Evolutionary conservation across 2,888 invertebrate genomes (phyloP).

Genomic region (Drosophila phalerata): DNA sequence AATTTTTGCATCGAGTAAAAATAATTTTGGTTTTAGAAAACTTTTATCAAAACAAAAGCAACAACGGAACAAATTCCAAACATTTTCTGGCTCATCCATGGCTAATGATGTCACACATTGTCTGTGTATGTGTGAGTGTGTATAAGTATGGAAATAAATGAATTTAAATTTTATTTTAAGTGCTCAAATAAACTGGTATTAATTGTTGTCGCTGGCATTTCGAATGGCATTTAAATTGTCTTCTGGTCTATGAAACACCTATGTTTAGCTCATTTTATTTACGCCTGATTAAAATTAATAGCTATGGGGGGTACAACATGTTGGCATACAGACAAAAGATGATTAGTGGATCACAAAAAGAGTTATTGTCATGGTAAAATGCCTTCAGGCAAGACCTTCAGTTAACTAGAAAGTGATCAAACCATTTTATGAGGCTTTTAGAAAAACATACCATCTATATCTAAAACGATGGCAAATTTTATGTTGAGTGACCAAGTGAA

Average conservation of each 20-base stretch:
- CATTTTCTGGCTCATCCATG: conserved; percentile 39
- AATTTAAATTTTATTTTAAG: conserved; percentile 72
- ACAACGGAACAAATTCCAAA: conserved; percentile 48
- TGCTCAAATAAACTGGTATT: conserved; percentile 71
- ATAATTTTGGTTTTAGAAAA: conserved; percentile 47
- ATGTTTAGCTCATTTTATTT: conserved; percentile 52
- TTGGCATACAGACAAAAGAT: conserved; percentile 49
- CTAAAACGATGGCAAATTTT: conserved; percentile 33
- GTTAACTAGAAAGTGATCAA: conserved; percentile 17
- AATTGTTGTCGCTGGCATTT: conserved; percentile 73
- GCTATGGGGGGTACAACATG: conserved; percentile 23
- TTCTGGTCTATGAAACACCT: conserved; percentile 35
- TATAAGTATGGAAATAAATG: conserved; percentile 42
- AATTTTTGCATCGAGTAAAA: conserved; percentile 52
- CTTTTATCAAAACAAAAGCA: conserved; percentile 53
- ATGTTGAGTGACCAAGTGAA: conserved; percentile 34
- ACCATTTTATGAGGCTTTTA: conserved; percentile 8
- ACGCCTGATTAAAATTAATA: conserved; percentile 65
- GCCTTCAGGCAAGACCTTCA: conserved; percentile 25
- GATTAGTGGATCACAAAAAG: conserved; percentile 33
- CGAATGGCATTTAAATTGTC: conserved; percentile 59
- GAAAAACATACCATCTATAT: conserved; percentile 18
- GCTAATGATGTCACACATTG: conserved; percentile 61
- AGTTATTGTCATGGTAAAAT: conserved; percentile 59
- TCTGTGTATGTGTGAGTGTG: conserved; percentile 6